Conservation (phyloP, 2,888 invertebrate species). For the Plagodis dolabraria region DNA sequence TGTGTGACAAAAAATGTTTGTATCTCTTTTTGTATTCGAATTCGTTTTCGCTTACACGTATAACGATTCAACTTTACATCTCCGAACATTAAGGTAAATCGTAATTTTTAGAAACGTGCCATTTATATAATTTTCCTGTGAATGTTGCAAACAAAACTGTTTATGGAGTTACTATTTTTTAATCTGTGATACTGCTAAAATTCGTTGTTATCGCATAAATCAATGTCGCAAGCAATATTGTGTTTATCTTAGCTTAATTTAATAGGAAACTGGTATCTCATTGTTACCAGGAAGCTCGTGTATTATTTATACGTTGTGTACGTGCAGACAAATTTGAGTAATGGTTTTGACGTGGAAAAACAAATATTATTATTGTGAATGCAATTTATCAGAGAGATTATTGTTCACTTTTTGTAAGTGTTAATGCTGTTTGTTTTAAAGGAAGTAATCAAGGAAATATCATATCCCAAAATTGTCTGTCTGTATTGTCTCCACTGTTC, state of each 20-base stretch:
- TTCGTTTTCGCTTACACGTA: no score
- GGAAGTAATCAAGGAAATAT: no score
- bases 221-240: slow-evolving; percentile 38
- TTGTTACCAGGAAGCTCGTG: slow-evolving; percentile 32
- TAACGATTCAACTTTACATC: no score
- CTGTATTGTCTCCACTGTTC: no score
- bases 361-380: background rate
- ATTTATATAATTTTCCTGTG: slow-evolving; percentile 24
- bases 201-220: slow-evolving; percentile 45
- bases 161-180: no score
- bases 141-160: slow-evolving; percentile 29
- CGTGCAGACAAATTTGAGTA: slow-evolving; percentile 15
- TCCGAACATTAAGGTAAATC: no score
- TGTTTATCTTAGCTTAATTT: slow-evolving; percentile 38
- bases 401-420: no score
- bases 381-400: no score
- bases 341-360: slow-evolving; percentile 16
- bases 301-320: slow-evolving; percentile 21
- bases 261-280: slow-evolving; percentile 32
- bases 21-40: no score
- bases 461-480: no score
- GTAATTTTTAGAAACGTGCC: background rate
- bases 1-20: no score
- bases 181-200: slow-evolving; percentile 20
- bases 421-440: no score